Percentiles rank a stretch among this genome's conserved stretches.
Conservation (phyloP, 2,113 vertebrate species). For the Aplodontia rufa region DNA sequence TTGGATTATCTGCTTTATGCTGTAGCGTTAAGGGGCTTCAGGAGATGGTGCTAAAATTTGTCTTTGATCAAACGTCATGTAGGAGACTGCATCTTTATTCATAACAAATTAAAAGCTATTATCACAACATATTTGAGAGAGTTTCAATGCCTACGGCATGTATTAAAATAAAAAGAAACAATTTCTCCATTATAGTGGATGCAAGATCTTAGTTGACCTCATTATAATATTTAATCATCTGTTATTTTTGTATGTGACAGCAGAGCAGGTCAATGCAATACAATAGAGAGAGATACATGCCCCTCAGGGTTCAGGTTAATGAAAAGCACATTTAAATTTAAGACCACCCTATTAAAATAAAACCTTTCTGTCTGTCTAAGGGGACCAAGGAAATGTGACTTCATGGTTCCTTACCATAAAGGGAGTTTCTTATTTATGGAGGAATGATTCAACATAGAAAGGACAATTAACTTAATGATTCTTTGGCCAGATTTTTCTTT, state of each 20-base stretch:
- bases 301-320: not conserved
- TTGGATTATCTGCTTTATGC: not conserved
- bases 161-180: conserved; percentile 65
- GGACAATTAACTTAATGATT: not conserved
- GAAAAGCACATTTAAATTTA: conserved; percentile 30
- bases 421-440: not conserved
- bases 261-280: not conserved
- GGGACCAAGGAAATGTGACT: not conserved
- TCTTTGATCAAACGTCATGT: conserved; percentile 65
- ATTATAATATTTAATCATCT: conserved; percentile 62
- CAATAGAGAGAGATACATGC: not conserved
- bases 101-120: conserved; percentile 68
- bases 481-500: not conserved
- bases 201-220: conserved; percentile 5
- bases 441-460: not conserved
- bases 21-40: not conserved
- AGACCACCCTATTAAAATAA: conserved; percentile 25
- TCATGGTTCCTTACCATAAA: not conserved
- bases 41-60: conserved; percentile 52
- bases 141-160: conserved; percentile 59
- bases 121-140: conserved; percentile 68
- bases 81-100: conserved; percentile 70
- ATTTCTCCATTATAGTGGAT: conserved; percentile 45
- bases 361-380: not conserved
- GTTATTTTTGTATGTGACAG: conserved; percentile 18